Evolutionary conservation across 2,888 invertebrate species (phyloP), one percentile per base, ranked within the genome.

Genomic region (Luperina nickerlii): DNA sequence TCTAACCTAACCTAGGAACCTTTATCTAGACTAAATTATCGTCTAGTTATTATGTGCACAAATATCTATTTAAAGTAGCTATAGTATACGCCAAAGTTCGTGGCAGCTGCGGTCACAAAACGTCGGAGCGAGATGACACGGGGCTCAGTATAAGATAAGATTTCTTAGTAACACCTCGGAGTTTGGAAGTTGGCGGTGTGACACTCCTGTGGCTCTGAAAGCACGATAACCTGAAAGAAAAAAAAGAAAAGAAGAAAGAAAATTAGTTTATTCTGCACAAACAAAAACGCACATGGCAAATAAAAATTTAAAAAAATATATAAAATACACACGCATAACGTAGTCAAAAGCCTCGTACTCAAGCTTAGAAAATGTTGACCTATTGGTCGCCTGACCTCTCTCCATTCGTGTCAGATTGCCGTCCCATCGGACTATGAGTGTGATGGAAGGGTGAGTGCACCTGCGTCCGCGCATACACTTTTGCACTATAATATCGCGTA

Each of bases 11-110:
- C 54, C 63, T 76, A 78, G 67, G 24, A 72, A 73, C 18, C 13
- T 74, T 71, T 13, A 65, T 68, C 45, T 80, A 71, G 74, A 76
- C 66, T 75, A 66, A 42, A 42, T 57, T 27, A 63, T 69, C 72
- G 60, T 71, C 69, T 83, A 62, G 27, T 57, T 54, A 27, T 65
- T 57, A 74, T 67, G 69, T 76, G 87, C 87, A 86, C 83, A 87
- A 84, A 72, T 81, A 79, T 77, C 79, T 71, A 81, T 65, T 71
- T 84, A 84, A 63, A 72, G 24, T 82, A 80, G 76, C 82, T 81
- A 80, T 80, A 79, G 45, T 79, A 71, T 65, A 71, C 63, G 65
- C 57, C 81, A 71, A 57, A 13, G 20, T 66, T 78, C 27, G 66
- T n/a, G 48, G 65, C 78, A 82, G 54, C 0, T 27, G 45, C 24